phyloP scores from a whole-genome alignment of 2,797 vertebrate species.

The Hypotaenidia philippensis region DNA sequence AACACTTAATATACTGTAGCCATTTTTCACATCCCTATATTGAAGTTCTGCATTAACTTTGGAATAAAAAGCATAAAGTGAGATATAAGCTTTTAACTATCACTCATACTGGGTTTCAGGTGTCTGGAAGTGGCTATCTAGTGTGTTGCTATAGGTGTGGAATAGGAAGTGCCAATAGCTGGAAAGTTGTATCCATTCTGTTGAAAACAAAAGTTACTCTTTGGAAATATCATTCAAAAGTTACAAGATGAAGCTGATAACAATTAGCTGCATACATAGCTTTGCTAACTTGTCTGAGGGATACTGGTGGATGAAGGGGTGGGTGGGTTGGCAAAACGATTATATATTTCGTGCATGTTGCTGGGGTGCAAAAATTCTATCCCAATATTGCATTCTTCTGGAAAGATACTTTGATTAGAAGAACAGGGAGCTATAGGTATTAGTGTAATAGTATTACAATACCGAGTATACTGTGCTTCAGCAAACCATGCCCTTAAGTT shows the following conservation, averaged over 20 bases:
- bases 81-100: not conserved
- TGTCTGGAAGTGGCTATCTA: not conserved
- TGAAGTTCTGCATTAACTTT: not conserved
- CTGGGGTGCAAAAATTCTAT: not conserved
- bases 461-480: not conserved
- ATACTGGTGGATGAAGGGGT: not conserved
- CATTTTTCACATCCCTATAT: not conserved
- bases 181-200: not conserved
- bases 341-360: not conserved
- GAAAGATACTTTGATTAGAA: not conserved
- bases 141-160: not conserved
- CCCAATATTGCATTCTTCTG: not conserved
- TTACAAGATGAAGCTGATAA: not conserved
- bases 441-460: not conserved
- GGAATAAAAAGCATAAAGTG: not conserved
- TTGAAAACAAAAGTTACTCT: not conserved
- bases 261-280: rapidly evolving
- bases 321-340: not conserved
- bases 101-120: not conserved
- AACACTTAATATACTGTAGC: not conserved
- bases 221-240: not conserved
- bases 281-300: not conserved
- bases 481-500: not conserved
- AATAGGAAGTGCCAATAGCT: not conserved
- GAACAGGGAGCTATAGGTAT: not conserved